Base-by-base conservation (phyloP, 2,797 vertebrate genomes). In the Xiphophorus birchmanni region DNA sequence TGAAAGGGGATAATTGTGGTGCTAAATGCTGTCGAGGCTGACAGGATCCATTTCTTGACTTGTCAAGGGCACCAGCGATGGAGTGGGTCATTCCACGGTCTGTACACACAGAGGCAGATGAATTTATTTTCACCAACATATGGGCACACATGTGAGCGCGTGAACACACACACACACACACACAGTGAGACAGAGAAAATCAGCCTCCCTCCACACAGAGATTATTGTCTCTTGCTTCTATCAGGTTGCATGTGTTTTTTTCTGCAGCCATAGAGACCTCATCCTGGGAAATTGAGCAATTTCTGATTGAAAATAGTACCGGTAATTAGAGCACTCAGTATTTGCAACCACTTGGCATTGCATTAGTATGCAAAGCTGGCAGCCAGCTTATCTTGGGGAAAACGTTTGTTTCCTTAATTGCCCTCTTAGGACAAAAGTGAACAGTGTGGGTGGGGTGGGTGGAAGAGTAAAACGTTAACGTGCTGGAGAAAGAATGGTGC, bases 321-420 rank as follows among this genome's bases (percentile, higher is more conserved):
- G 94, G 96, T 97, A 97, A 97, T 97, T 96, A 97, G 96, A 97
- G 96, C 95, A 95, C 94, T 95, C 94, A 96, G 94, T 95, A 96
- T 96, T 96, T 96, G 96, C 95, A 97, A 96, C 94, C 95, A 97
- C 94, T 96, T 97, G 95, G 95, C 95, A 95, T 95, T 93, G 94
- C 95, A 97, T 97, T 97, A 97, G 97, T 96, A 97, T 97, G 96
- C 96, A 97, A 97, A 97, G 96, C 96, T 96, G 96, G 95, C 95
- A 97, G 96, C 94, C 95, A 95, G 95, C 95, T 97, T 97, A 97
- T 97, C 96, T 97, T 95, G 93, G 96, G 96, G 95, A 97, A 96
- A 97, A 96, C 96, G 96, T 97, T 97, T 97, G 96, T 97, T 97
- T 97, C 95, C 96, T 97, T 97, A 97, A 97, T 97, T 97, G 96